Conservation (phyloP, 2,113 vertebrate genomes). For the Arvicanthis niloticus region DNA sequence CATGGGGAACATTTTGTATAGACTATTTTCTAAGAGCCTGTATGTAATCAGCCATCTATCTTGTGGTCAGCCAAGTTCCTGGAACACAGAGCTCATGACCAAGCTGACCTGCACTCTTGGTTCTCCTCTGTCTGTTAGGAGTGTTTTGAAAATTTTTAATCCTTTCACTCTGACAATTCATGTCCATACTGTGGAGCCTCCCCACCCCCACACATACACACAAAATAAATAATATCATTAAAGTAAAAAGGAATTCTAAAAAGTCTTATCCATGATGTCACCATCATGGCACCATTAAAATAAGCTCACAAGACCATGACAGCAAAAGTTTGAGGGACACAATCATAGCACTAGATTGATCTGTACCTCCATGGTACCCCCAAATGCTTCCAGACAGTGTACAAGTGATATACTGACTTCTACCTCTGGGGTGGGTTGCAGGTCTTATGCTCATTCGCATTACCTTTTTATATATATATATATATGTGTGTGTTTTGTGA, state of each 20-base stretch:
- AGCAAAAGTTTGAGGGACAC: neutral
- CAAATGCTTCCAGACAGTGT: neutral
- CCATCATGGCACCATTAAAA: neutral
- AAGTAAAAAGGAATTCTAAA: neutral
- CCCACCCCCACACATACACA: neutral
- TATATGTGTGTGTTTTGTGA: neutral
- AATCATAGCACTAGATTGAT: neutral
- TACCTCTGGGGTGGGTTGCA: rapidly evolving
- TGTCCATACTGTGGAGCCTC: rapidly evolving
- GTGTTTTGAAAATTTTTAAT: no score
- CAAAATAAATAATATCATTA: neutral
- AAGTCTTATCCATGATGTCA: neutral
- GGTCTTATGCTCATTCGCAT: neutral
- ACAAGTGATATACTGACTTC: no score
- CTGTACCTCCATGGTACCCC: no score
- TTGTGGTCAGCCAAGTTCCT: no score
- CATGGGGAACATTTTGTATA: no score
- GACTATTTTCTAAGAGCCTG: no score
- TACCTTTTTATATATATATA: neutral
- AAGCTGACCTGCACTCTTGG: no score
- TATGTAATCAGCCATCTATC: no score
- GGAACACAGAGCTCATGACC: no score
- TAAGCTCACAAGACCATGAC: neutral
- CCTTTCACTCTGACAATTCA: neutral
- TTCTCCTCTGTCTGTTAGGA: no score